Evolutionary conservation across 2,113 vertebrate genomes (phyloP).

Genomic region (Pelmatolapia mariae): DNA sequence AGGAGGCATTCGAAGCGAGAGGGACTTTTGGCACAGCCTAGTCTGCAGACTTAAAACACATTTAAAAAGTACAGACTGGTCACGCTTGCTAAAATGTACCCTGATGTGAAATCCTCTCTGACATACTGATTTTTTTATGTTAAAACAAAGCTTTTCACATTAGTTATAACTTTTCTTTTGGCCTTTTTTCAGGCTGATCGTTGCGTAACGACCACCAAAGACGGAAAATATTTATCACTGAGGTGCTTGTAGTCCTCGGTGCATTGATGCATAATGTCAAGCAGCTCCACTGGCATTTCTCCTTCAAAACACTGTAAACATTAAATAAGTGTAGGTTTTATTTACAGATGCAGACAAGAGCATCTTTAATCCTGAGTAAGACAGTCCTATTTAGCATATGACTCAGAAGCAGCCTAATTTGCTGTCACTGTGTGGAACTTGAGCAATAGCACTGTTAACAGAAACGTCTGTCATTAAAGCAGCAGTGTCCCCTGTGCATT

Average conservation of each 20-base stretch:
- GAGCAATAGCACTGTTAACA: conserved; percentile 35
- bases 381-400: conserved; percentile 18
- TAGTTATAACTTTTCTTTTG: neutral
- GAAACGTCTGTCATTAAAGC: conserved; percentile 41
- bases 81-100: neutral
- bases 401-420: conserved; percentile 36
- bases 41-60: conserved; percentile 25
- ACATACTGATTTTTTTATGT: neutral
- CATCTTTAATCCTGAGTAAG: conserved; percentile 1
- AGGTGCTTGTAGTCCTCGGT: neutral
- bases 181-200: neutral
- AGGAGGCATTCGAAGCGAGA: conserved; percentile 6
- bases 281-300: neutral
- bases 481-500: conserved; percentile 10
- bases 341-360: neutral
- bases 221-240: neutral
- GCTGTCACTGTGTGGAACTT: conserved; percentile 31
- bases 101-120: conserved; percentile 1
- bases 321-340: conserved; percentile 7
- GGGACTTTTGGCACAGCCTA: conserved; percentile 23
- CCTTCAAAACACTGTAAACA: neutral
- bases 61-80: conserved; percentile 27
- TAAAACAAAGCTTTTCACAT: neutral
- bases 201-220: neutral
- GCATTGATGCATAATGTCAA: neutral